Evolutionary conservation across 1,140 invertebrate genomes (phyloP), one percentile per base, ranked within the genome.

Genomic region (Vollenhovia emeryi): DNA sequence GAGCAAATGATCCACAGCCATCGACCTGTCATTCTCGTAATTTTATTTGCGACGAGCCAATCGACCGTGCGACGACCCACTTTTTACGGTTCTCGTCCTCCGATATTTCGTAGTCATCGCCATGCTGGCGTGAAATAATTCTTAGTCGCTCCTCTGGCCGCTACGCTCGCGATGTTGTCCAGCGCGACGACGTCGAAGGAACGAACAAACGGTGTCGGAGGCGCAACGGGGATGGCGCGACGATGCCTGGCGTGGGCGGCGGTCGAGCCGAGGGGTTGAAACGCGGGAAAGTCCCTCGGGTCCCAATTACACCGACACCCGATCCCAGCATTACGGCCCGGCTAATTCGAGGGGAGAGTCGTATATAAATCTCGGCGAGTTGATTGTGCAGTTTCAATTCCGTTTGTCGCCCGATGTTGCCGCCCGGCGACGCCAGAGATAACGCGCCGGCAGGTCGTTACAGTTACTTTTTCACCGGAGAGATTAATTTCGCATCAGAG

Each of bases 231-330:
- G 83, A 84, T 64, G 66, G 71, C 59, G 84, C 62, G 88, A 89
- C 55, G 85, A 86, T 24, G 86, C 5, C n/a, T 18, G 66, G 59
- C 33, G 71, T 15, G 36, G 33, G 60, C 75, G 73, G 71, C 43
- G 71, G 68, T 45, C 48, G 86, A 74, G 76, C 45, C n/a, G 62
- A 76, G 90, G 86, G 83, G 80, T 75, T 76, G 84, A 86, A 86
- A 71, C 74, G 79, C 86, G 90, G 90, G 87, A 90, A 92, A 92
- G 88, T 94, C 93, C 93, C 93, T 90, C 85, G 93, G 92, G 93
- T 93, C 93, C 93, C 93, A 94, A 94, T 94, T 94, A 94, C 92
- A 92, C 89, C 91, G 93, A 94, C 93, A 94, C 93, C 85, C 92
- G 93, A 94, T 94, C 93, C 93, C 83, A 73, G 93, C 90, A 93